Evolutionary conservation across 2,888 invertebrate species (phyloP).

Genomic region (Agonopterix alstromeriana): DNA sequence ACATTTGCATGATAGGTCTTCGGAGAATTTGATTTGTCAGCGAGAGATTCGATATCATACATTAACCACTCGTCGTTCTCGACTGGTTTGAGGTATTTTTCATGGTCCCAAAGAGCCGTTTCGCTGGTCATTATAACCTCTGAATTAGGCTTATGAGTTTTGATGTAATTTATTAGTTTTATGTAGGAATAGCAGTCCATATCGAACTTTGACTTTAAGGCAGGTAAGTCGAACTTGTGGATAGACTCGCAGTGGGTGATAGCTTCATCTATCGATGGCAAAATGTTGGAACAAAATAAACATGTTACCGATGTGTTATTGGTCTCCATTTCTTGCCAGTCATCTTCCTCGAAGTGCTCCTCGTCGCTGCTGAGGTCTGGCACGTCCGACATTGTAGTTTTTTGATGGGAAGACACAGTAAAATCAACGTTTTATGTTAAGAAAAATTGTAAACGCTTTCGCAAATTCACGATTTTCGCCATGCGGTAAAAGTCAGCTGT

Average conservation of each 20-base stretch:
- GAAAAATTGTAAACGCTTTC: neutral
- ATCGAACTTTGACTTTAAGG: slow-evolving; percentile 80
- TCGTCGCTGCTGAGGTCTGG: slow-evolving; percentile 72
- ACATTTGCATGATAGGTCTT: slow-evolving; percentile 76
- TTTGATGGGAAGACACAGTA: neutral
- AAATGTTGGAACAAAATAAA: slow-evolving; percentile 82
- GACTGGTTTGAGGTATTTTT: slow-evolving; percentile 86
- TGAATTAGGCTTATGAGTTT: slow-evolving; percentile 77
- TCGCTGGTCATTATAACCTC: slow-evolving; percentile 72
- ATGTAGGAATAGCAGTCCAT: slow-evolving; percentile 91
- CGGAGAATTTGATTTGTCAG: slow-evolving; percentile 51
- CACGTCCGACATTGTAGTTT: slow-evolving; percentile 52
- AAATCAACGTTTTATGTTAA: neutral
- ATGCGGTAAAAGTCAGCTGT: neutral
- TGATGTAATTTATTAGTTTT: slow-evolving; percentile 88
- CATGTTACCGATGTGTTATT: slow-evolving; percentile 71
- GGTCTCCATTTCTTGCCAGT: slow-evolving; percentile 70
- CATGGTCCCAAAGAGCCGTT: slow-evolving; percentile 82
- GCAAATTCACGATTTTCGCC: neutral
- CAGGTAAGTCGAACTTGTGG: slow-evolving; percentile 81
- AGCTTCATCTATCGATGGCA: slow-evolving; percentile 78
- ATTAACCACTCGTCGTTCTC: slow-evolving; percentile 89
- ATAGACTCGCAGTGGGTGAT: slow-evolving; percentile 79
- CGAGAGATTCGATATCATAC: slow-evolving; percentile 81
- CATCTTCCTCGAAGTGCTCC: slow-evolving; percentile 65